Evolutionary conservation across 1,140 invertebrate genomes (phyloP).

Genomic region (Euglossa dilemma): DNA sequence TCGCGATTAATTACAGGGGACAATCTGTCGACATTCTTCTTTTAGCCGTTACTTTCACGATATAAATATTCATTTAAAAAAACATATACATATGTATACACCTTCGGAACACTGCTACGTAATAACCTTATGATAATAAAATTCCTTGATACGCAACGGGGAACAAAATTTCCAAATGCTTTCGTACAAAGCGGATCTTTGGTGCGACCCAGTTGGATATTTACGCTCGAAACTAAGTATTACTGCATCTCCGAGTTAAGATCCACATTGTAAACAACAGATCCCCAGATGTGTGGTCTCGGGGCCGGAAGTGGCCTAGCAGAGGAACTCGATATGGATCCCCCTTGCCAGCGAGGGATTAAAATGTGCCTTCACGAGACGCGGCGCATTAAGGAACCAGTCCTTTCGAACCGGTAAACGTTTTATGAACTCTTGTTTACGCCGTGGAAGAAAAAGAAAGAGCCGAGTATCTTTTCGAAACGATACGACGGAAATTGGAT

Average conservation of each 20-base stretch:
- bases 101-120: no score
- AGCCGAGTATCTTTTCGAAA: no score
- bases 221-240: not conserved
- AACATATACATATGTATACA: not conserved
- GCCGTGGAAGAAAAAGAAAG: not conserved
- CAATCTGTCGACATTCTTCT: slow-evolving; percentile 12
- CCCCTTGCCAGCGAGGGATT: slow-evolving; percentile 27
- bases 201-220: not conserved
- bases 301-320: slow-evolving; percentile 32
- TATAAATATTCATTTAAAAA: not conserved
- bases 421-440: not conserved
- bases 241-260: slow-evolving; percentile 13
- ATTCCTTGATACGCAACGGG: not conserved
- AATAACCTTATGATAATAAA: not conserved
- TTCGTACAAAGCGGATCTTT: not conserved
- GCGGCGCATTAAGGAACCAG: slow-evolving; percentile 7
- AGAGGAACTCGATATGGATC: slow-evolving; percentile 45
- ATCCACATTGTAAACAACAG: slow-evolving; percentile 35
- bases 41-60: not conserved
- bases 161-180: not conserved
- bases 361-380: slow-evolving; percentile 2
- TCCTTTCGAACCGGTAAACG: no score
- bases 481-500: not conserved
- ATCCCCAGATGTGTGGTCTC: slow-evolving; percentile 40
- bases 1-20: not conserved